Evolutionary conservation across 1,140 invertebrate species (phyloP).

Genomic region (Aporrectodea caliginosa): DNA sequence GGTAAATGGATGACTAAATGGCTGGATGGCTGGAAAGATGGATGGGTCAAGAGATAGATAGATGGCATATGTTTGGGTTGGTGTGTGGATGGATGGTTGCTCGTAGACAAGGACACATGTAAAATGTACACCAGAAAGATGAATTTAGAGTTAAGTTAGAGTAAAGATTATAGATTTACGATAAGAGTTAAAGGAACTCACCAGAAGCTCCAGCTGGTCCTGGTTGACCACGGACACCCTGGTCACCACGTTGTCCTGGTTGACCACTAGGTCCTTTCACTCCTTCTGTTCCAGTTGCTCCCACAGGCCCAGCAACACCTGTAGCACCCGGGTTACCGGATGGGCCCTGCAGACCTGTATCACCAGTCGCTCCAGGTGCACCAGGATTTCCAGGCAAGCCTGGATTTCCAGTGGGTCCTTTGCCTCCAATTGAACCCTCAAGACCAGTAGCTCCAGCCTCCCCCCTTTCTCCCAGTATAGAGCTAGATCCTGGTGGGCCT

Average conservation of each 20-base stretch:
- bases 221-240: not conserved
- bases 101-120: too few relatives aligned
- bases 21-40: too few relatives aligned
- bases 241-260: not conserved
- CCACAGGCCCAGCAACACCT: slow-evolving; percentile 8
- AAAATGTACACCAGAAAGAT: too few relatives aligned
- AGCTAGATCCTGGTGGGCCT: not conserved
- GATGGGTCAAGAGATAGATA: too few relatives aligned
- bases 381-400: slow-evolving; percentile 22
- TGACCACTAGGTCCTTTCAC: slow-evolving; percentile 5
- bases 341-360: slow-evolving; percentile 6
- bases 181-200: too few relatives aligned
- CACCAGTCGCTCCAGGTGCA: slow-evolving; percentile 13
- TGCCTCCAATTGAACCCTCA: not conserved
- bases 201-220: not conserved
- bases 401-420: not conserved
- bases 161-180: too few relatives aligned
- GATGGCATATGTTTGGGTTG: too few relatives aligned
- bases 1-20: too few relatives aligned
- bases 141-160: too few relatives aligned
- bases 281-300: not conserved
- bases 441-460: slow-evolving; percentile 54
- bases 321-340: not conserved
- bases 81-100: too few relatives aligned
- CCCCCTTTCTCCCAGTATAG: slow-evolving; percentile 15